Evolutionary conservation across 2,113 vertebrate genomes (phyloP), one percentile per base, ranked within the genome.

Genomic region (Tupaia chinensis): DNA sequence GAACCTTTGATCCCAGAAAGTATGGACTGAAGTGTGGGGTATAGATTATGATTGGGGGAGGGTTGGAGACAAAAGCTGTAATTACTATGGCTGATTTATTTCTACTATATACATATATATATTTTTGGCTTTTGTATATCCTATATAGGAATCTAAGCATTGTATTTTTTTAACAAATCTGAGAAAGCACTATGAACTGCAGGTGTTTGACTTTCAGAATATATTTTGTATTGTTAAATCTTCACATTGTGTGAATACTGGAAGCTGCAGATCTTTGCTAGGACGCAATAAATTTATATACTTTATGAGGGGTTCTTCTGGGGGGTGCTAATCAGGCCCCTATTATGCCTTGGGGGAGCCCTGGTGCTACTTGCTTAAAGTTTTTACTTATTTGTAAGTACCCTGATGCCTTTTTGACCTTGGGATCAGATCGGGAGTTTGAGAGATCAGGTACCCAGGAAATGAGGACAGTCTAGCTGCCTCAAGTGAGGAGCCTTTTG

Each of bases 161-260:
- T 98, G 98, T 98, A 98, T 98, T 98, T 98, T 98, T 98, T 97
- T 97, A 97, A 98, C 98, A 97, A 98, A 98, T 97, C 97, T 97
- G 94, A 98, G 95, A 98, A 98, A 98, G 97, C 97, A 98, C 98
- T 98, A 98, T 97, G 97, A 97, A 97, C 94, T 95, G 97, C 98
- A 97, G 96, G 91, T 97, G 91, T 96, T 92, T 89, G 92, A 96
- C 97, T 97, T 96, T 97, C 95, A 94, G 95, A 97, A 87, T 97
- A 97, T 97, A 97, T 98, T 98, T 98, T 98, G 96, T 98, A 98
- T 97, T 95, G 93, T 97, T 97, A 95, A 94, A 97, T 89, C 84
- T 95, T 94, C 94, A 92, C 92, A 70, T 93, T 91, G 86, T 94
- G 96, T 97, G 90, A 95, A 97, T 98, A 97, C 96, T 97, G 90